These are phyloP conservation scores for Oreochromis mossambicus DNA, from an alignment of 2,797 vertebrate genomes.

Conservation along the genomic window DNA sequence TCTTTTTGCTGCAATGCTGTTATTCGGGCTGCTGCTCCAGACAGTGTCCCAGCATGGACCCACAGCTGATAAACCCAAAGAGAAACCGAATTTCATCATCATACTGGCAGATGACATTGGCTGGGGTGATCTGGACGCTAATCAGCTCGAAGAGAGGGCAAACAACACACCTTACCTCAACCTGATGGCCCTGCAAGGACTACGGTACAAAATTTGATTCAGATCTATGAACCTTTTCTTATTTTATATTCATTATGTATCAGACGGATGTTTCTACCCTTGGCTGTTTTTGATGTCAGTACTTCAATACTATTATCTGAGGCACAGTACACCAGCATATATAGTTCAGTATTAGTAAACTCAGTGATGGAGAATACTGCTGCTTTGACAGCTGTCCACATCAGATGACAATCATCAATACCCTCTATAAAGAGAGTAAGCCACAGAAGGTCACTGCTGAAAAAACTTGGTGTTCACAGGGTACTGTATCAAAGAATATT, in stretches of 20 bases:
- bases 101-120: constrained; percentile 94
- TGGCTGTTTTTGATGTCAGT: neutral
- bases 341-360: neutral
- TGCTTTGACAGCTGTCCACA: neutral
- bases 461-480: neutral
- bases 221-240: neutral
- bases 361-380: neutral
- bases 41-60: constrained; percentile 1
- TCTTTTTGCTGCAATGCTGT: constrained; percentile 52
- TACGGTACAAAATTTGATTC: constrained; percentile 71
- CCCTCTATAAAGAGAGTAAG: too few species aligned
- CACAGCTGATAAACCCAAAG: neutral
- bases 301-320: neutral
- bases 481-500: neutral
- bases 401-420: neutral
- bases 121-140: constrained; percentile 93
- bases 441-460: neutral
- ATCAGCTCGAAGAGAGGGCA: constrained; percentile 65
- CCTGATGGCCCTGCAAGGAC: constrained; percentile 82
- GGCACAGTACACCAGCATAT: neutral
- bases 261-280: neutral
- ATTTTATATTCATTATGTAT: neutral
- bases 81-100: constrained; percentile 86
- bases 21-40: constrained; percentile 61
- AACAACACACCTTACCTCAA: constrained; percentile 85